Conservation (phyloP, 1,140 invertebrate species). For the Eupristina koningsbergeri region DNA sequence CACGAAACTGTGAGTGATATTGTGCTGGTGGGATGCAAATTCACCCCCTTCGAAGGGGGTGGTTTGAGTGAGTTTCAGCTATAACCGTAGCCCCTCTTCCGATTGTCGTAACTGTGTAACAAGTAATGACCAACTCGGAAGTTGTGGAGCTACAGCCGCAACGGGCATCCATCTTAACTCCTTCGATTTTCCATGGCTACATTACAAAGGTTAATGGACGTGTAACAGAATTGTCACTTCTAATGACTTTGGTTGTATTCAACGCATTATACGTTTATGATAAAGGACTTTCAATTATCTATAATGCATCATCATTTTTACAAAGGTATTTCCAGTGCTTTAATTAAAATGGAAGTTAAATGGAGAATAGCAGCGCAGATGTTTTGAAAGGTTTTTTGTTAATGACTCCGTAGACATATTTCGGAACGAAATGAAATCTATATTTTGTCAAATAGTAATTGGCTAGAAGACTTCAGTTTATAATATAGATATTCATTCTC, state of each 20-base stretch:
- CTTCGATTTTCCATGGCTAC: not conserved
- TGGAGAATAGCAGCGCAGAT: not conserved
- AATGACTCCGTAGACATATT: not conserved
- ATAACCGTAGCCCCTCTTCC: not conserved
- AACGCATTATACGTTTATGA: not conserved
- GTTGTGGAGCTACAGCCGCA: not conserved
- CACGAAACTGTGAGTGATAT: not conserved
- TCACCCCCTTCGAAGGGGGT: not conserved
- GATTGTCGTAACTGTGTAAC: not conserved
- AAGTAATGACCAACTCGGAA: constrained; percentile 12
- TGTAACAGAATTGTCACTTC: not conserved
- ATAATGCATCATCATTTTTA: not conserved
- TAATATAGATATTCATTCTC: no score
- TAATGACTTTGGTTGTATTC: not conserved
- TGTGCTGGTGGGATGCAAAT: not conserved
- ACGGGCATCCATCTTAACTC: constrained; percentile 17
- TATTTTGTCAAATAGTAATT: no score
- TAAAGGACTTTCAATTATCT: not conserved
- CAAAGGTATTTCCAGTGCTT: not conserved
- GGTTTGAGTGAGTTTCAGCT: not conserved
- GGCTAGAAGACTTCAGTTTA: no score
- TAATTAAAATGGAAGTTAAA: not conserved
- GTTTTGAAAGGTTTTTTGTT: not conserved
- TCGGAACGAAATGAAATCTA: no score
- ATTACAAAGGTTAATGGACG: not conserved